Base-by-base conservation (phyloP, 1,140 invertebrate species). In the Bicyclus anynana region DNA sequence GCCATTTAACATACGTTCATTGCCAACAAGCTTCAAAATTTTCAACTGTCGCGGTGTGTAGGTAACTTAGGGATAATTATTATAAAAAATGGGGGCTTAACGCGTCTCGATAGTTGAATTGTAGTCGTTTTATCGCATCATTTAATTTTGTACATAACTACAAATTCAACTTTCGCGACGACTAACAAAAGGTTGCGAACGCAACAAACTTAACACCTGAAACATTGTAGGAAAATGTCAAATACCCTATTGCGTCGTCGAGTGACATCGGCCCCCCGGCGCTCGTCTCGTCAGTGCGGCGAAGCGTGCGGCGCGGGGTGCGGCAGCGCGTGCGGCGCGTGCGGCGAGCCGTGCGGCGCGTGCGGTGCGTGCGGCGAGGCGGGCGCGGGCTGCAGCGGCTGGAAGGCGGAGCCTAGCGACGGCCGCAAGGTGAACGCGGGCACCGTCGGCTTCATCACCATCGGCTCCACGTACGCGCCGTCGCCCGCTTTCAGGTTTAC, bases 401-500 rank as follows among this genome's bases (percentile, higher is more conserved):
- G 92, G 89, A 96, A 96, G 59, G 95, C 95, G 37, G 95, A 96
- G 59, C 94, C 93, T 59, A 93, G 91, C 76, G 94, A 95, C 52
- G 94, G 94, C 72, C 94, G 93, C 72, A 96, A 90, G 65, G 95
- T 93, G 90, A 95, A 95, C 61, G 91, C 92, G 29, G 77, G 67
- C 77, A 92, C 91, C 44, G 93, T 92, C 72, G 94, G 94, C 73
- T 84, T 84, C 72, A 84, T 71, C 53, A 73, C 59, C 0, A 75
- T 49, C 21, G 89, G 81, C 57, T 82, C 83, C 17, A 79, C 21
- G 60, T 72, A 78, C 42, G 85, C 78, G 53, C 82, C 81, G 33
- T 86, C 84, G 49, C 77, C 83, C 0, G 82, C 79, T 89, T 93
- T 94, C 52, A 93, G 80, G 80, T 92, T 91, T 67, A 93, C 91